phyloP scores from a whole-genome alignment of 2,113 vertebrate genomes.

The Neogale vison region DNA sequence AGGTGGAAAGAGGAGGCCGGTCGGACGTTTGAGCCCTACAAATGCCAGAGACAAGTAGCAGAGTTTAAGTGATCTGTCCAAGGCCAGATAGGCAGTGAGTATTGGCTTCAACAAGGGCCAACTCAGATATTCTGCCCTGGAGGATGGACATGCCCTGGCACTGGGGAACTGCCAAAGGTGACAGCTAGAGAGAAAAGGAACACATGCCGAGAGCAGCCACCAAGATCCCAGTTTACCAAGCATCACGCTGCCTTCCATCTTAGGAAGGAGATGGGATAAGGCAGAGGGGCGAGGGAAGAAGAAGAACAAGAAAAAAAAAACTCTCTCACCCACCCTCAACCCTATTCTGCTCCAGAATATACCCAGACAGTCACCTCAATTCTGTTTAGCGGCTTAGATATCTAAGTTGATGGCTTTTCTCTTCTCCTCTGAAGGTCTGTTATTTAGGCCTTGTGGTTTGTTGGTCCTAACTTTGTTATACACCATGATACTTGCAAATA shows the following conservation, averaged over 20 bases:
- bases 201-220: background rate
- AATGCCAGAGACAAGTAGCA: background rate
- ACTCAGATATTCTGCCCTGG: background rate
- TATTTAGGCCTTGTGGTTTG: conserved; percentile 31
- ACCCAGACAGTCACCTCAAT: background rate
- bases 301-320: no score
- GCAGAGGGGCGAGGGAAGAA: no score
- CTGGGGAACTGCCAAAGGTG: rapidly evolving
- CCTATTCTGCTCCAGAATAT: background rate
- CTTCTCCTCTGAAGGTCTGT: background rate
- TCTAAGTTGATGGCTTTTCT: conserved; percentile 12
- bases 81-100: background rate
- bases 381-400: background rate
- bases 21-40: background rate
- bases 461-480: background rate
- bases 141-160: background rate
- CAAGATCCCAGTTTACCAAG: background rate
- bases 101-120: background rate
- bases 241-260: no score
- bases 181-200: no score
- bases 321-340: background rate
- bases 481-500: background rate
- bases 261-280: background rate
- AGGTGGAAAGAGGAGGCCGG: background rate
- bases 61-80: background rate